These are phyloP conservation scores for Nannospalax galili DNA, from an alignment of 2,113 vertebrate species.

Conservation along the genomic window DNA sequence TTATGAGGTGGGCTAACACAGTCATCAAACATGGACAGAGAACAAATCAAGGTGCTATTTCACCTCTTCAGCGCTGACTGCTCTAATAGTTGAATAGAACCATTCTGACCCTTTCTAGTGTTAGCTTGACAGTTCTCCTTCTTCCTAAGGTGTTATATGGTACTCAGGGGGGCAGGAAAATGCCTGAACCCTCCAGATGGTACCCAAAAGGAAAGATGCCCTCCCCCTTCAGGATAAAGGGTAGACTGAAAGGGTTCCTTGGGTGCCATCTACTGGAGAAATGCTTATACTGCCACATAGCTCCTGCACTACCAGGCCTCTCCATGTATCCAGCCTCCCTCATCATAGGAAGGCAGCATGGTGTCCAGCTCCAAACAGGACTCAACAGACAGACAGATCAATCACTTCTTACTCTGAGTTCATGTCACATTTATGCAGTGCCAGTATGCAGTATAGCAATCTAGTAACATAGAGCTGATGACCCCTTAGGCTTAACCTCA, in stretches of 20 bases:
- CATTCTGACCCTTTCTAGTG: background rate
- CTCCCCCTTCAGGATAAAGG: background rate
- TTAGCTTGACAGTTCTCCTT: background rate
- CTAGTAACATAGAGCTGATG: background rate
- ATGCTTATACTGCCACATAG: background rate
- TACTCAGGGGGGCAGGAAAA: background rate
- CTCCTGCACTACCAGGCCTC: background rate
- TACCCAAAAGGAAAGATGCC: background rate
- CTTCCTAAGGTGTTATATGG: background rate
- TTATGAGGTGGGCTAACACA: background rate
- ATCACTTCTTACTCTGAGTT: background rate
- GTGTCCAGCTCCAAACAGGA: background rate
- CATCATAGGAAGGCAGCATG: background rate
- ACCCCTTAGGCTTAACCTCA: background rate
- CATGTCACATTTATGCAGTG: background rate
- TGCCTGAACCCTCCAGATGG: background rate
- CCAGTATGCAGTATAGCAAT: background rate
- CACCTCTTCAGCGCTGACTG: background rate
- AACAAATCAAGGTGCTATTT: background rate
- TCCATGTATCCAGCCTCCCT: background rate
- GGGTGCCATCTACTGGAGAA: constrained; percentile 75
- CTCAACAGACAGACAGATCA: background rate
- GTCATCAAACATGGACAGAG: too few relatives aligned
- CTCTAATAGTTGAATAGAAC: background rate
- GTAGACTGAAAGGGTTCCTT: constrained; percentile 43